Evolutionary conservation across 2,113 vertebrate genomes (phyloP).

Genomic region (Chlorodrepanis virens): DNA sequence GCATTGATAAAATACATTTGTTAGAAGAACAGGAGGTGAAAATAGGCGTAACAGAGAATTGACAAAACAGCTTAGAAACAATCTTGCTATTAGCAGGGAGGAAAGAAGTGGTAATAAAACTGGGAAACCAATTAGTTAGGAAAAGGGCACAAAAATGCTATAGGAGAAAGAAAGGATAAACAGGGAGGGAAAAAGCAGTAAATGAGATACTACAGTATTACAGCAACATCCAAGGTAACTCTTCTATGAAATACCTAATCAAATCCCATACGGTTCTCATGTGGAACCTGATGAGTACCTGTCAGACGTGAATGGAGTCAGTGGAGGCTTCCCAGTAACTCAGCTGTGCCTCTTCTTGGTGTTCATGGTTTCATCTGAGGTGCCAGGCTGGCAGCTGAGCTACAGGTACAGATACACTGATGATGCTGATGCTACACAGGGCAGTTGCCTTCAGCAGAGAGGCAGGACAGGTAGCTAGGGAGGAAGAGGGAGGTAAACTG

Average conservation of each 20-base stretch:
- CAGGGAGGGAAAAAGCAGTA: neutral
- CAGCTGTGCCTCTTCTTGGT: neutral
- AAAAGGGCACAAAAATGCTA: neutral
- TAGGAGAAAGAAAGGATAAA: neutral
- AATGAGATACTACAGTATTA: neutral
- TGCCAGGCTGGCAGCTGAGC: neutral
- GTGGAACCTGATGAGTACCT: neutral
- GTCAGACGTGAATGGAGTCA: neutral
- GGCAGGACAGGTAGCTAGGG: neutral
- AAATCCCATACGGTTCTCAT: neutral
- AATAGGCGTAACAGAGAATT: neutral
- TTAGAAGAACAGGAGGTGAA: neutral
- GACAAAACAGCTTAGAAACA: neutral
- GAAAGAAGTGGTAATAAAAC: conserved; percentile 21
- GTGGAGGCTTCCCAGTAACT: neutral
- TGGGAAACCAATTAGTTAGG: neutral
- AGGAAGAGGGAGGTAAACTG: neutral
- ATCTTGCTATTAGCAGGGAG: neutral
- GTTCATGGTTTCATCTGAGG: neutral
- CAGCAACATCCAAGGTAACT: neutral
- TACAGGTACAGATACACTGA: neutral
- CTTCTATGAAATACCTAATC: neutral
- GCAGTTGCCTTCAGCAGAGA: neutral
- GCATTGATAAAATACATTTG: neutral
- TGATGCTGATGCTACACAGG: neutral